These are phyloP conservation scores for Stenchaetothrips biformis DNA, from an alignment of 2,888 invertebrate genomes.

Conservation along the genomic window DNA sequence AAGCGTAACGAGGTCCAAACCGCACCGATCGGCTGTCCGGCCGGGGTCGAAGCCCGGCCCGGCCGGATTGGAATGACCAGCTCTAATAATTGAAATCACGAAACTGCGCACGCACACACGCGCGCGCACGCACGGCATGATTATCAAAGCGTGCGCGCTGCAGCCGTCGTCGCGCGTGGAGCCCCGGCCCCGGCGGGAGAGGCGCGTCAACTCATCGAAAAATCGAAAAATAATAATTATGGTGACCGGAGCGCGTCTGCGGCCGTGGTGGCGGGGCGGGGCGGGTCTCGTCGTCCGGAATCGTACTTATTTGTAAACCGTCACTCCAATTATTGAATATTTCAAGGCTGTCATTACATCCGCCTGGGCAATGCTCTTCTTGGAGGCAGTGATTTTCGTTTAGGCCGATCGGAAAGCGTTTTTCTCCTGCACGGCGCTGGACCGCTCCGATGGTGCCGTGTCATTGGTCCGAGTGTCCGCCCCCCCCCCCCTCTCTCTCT, in stretches of 20 bases:
- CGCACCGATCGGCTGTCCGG: neutral
- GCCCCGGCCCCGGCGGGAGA: neutral
- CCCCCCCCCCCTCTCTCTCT: no score
- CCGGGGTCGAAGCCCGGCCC: neutral
- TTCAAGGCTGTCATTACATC: slow-evolving; percentile 23
- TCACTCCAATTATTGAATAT: slow-evolving; percentile 18
- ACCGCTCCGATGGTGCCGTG: neutral
- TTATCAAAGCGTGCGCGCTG: neutral
- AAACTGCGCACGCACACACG: neutral
- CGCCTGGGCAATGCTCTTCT: neutral
- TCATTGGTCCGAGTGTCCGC: neutral
- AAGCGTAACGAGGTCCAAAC: neutral
- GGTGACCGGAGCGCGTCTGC: neutral
- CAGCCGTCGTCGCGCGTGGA: neutral
- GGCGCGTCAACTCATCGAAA: slow-evolving; percentile 11
- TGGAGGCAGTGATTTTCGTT: slow-evolving; percentile 23
- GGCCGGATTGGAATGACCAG: neutral
- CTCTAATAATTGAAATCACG: slow-evolving; percentile 9
- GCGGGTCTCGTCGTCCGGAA: neutral
- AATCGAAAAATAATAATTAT: slow-evolving; percentile 22
- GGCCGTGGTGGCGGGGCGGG: neutral
- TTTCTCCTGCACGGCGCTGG: neutral
- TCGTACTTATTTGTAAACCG: slow-evolving; percentile 25
- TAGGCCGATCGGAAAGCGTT: slow-evolving; percentile 20
- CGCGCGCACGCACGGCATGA: neutral